A percentile compares a stretch with the other conserved stretches of the same genome.
Evolutionary conservation across 2,113 vertebrate genomes (phyloP).

Genomic region (Lophura nycthemera): DNA sequence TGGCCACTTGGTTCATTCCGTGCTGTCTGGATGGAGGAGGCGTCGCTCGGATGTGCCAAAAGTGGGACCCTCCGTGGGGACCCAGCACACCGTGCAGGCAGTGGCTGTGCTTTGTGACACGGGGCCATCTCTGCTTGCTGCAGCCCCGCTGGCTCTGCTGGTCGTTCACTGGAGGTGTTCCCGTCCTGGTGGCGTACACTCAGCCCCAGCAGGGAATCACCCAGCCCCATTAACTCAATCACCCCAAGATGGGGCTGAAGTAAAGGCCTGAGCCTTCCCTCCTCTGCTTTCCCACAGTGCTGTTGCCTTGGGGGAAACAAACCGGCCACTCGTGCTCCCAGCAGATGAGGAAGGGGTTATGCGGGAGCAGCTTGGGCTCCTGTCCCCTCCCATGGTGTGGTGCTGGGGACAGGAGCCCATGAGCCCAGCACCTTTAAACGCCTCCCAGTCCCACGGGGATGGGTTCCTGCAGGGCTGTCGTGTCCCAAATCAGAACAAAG

Average conservation of each 20-base stretch:
- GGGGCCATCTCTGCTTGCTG: neutral
- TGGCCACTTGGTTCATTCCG: accelerated
- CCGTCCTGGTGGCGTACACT: neutral
- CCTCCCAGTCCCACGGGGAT: accelerated
- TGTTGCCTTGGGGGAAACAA: slow-evolving; percentile 7
- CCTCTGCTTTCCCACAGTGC: slow-evolving; percentile 59
- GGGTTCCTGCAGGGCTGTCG: neutral
- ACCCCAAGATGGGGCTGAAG: neutral
- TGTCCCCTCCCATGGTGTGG: accelerated
- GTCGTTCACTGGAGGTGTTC: neutral
- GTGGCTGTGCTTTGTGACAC: neutral
- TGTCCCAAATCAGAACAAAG: neutral
- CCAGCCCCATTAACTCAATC: neutral
- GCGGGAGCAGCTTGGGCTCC: neutral
- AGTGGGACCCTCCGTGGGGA: accelerated
- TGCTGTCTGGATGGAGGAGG: neutral
- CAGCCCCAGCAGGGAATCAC: neutral
- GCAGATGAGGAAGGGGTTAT: slow-evolving; percentile 36
- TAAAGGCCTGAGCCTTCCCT: neutral
- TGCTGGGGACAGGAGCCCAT: accelerated
- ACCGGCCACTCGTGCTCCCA: neutral
- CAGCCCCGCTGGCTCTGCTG: neutral
- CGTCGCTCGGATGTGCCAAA: accelerated
- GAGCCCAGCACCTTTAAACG: neutral
- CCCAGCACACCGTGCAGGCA: neutral